A percentile compares a stretch with the other conserved stretches of the same genome.
These are phyloP conservation scores for Cosmia trapezina DNA, from an alignment of 2,888 invertebrate genomes.

Conservation along the genomic window DNA sequence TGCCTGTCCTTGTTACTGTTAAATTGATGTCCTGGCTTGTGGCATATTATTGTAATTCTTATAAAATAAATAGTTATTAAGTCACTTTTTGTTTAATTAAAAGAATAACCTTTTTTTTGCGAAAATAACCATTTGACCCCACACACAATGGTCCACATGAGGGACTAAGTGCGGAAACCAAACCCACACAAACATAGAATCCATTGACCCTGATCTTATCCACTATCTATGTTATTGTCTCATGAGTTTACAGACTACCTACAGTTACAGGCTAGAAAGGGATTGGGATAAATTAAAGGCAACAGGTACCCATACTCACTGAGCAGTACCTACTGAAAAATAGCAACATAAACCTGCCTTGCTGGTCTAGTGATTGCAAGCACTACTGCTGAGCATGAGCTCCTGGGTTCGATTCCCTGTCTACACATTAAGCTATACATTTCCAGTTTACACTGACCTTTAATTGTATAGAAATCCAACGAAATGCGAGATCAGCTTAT, in stretches of 20 bases:
- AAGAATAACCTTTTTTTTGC: neutral
- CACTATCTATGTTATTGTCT: neutral
- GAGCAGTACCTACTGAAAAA: neutral
- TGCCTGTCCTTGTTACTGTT: neutral
- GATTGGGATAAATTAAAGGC: neutral
- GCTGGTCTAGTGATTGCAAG: neutral
- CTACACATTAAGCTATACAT: too few species aligned
- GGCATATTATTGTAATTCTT: slow-evolving; percentile 49
- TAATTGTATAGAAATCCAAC: too few species aligned
- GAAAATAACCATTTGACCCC: too few species aligned
- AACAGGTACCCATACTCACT: neutral
- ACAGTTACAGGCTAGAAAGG: neutral
- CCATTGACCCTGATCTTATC: neutral
- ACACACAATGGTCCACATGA: too few species aligned
- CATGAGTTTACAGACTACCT: neutral
- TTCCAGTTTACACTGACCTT: too few species aligned
- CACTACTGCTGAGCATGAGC: neutral
- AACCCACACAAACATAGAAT: too few species aligned
- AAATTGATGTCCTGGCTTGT: slow-evolving; percentile 38
- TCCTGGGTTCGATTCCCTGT: neutral
- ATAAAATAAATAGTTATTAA: slow-evolving; percentile 53
- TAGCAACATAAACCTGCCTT: neutral
- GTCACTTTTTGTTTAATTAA: slow-evolving; percentile 26
- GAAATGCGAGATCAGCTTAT: too few species aligned
- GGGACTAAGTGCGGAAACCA: too few species aligned